Evolutionary conservation across 2,888 invertebrate species (phyloP), one percentile per base, ranked within the genome.

Genomic region (Lathronympha strigana): DNA sequence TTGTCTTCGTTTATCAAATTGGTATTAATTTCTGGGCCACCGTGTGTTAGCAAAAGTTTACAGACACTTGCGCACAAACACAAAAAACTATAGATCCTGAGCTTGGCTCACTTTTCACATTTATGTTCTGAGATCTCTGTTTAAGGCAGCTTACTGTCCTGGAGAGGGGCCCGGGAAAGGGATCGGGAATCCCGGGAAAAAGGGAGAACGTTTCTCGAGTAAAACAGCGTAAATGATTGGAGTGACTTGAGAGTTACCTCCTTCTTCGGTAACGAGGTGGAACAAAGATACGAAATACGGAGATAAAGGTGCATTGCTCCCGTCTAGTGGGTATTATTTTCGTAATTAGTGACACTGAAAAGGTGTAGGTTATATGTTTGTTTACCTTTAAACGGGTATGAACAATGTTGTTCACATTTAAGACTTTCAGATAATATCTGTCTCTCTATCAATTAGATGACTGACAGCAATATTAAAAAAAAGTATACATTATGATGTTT

Each of bases 71-170:
- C 38, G 13, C 13, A 15, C 38, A 0, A 3, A 38, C 0, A 38
- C 13, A 38, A 15, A 38, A 4, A 31, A 9, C n/a, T 13, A 4
- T 13, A 4, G 11, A 11, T 40, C 11, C 8, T 2, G 11, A 55
- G 8, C 55, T 55, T 55, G 55, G 55, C 40, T 11, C 25, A 3
- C 3, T 31, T 55, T 55, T 28, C 33, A 31, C 47, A 23, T 23
- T 58, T 31, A 47, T 21, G 23, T n/a, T 33, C 19, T 61, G 68
- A 70, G 73, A 76, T 73, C 74, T 76, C 72, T 72, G 75, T 77
- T 79, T 77, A 80, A 74, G 74, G 72, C 69, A 71, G 80, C 78
- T 81, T 78, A 78, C 50, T 63, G 68, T 69, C 69, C 68, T 43
- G 50, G 54, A 43, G 57, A 66, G 62, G 63, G 61, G 40, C 67